Evolutionary conservation across 2,888 invertebrate species (phyloP), one percentile per base, ranked within the genome.

Genomic region (Ormyrus labotus): DNA sequence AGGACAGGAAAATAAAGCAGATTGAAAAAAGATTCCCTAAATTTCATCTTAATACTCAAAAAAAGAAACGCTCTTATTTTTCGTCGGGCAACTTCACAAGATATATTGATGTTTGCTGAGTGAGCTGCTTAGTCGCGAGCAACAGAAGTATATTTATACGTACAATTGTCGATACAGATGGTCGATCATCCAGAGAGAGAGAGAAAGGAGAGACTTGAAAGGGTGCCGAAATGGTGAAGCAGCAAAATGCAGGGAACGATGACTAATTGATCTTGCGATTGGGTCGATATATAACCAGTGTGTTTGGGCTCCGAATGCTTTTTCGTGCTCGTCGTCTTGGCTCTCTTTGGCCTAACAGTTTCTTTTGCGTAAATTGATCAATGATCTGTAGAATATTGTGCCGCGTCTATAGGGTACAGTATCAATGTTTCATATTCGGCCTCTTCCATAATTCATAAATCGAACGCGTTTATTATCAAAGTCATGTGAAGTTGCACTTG

Each of bases 231-330:
- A 73, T 64, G 55, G 57, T 48, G 64, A 67, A 72, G 57, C 72
- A 11, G 70, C 68, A 19, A 65, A 63, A 60, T 67, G 65, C 50
- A 63, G 19, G n/a, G n/a, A 47, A 58, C 57, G 72, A 74, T 79
- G 79, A 79, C 69, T 74, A 74, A 79, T 79, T 69, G 74, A 79
- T 79, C 79, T 55, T 48, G 48, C 47, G 10, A 34, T 10, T 5
- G 53, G n/a, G 19, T 57, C 67, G 48, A 57, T 63, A 50, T 53
- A 71, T 63, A 45, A 48, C 50, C 19, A 45, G 61, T 76, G 48
- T 69, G 48, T 55, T 60, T 60, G 51, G 60, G 5, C 60, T 55
- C 65, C 51, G 58, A n/a, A n/a, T 67, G 53, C 11, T 10, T 34
- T 50, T 50, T 11, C 10, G 34, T 11, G 19, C 34, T 34, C 51